Percentiles rank a stretch among this genome's conserved stretches.
Evolutionary conservation across 2,113 vertebrate species (phyloP).

Genomic region (Centropristis striata): DNA sequence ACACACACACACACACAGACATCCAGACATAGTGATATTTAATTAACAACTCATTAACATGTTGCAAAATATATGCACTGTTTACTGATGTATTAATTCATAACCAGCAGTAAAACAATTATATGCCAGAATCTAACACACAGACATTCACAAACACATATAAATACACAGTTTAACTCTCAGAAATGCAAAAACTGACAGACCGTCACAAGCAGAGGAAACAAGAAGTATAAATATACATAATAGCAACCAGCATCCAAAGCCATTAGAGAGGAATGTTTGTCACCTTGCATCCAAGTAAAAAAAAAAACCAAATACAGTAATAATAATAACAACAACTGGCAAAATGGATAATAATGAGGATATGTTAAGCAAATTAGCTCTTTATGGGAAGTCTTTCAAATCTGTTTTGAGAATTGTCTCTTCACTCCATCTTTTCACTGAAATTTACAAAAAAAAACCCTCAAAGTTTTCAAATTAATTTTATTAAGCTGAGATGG

Average conservation of each 20-base stretch:
- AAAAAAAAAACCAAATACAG: slow-evolving; percentile 20
- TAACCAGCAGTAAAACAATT: slow-evolving; percentile 27
- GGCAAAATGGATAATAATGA: background rate
- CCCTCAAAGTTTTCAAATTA: background rate
- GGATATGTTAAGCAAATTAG: slow-evolving; percentile 11
- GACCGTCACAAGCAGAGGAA: slow-evolving; percentile 27
- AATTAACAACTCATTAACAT: slow-evolving; percentile 25
- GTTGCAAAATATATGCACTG: background rate
- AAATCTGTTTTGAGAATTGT: background rate
- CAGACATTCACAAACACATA: slow-evolving; percentile 23
- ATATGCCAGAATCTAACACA: slow-evolving; percentile 13
- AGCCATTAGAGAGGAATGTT: slow-evolving; percentile 15
- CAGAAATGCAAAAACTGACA: slow-evolving; percentile 25
- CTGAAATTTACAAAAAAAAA: slow-evolving; percentile 18
- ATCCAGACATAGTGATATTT: slow-evolving; percentile 8
- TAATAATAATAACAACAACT: slow-evolving; percentile 1
- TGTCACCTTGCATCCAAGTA: slow-evolving; percentile 26
- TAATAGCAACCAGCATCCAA: slow-evolving; percentile 16
- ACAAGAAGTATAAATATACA: slow-evolving; percentile 15
- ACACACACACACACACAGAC: slow-evolving; percentile 4
- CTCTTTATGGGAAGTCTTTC: slow-evolving; percentile 8
- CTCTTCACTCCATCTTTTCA: background rate
- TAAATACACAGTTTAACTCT: slow-evolving; percentile 41
- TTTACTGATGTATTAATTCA: slow-evolving; percentile 26
- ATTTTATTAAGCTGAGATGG: background rate